phyloP scores from a whole-genome alignment of 2,113 vertebrate species.

The Varanus komodoensis region DNA sequence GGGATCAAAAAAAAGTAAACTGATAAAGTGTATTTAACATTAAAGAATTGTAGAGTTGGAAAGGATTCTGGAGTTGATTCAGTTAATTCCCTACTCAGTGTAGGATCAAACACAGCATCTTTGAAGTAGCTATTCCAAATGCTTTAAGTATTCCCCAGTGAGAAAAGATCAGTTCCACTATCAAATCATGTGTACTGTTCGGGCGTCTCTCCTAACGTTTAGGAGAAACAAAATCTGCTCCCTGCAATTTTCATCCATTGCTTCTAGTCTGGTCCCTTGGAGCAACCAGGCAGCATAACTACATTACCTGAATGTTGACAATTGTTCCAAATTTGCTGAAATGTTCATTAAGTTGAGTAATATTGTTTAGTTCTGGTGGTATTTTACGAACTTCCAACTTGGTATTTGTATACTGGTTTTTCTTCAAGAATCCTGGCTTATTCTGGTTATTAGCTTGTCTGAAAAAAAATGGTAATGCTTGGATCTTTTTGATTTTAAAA shows the following conservation, averaged over 20 bases:
- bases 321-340: constrained; percentile 99
- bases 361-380: constrained; percentile 94
- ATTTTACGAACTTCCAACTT: constrained; percentile 96
- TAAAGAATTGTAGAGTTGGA: no score
- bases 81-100: no score
- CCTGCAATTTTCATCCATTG: neutral
- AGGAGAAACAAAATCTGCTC: neutral
- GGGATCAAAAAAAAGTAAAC: neutral
- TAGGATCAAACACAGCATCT: no score
- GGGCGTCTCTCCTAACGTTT: neutral
- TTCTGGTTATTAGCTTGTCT: constrained; percentile 92
- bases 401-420: constrained; percentile 93
- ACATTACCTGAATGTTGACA: constrained; percentile 95
- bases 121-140: no score
- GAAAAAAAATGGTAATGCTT: neutral
- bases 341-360: constrained; percentile 96
- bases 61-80: no score
- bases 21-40: neutral
- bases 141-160: no score
- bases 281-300: neutral
- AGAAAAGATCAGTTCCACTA: no score
- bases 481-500: neutral
- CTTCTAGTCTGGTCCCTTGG: neutral
- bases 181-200: neutral
- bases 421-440: constrained; percentile 89